A percentile compares a stretch with the other conserved stretches of the same genome.
phyloP scores from a whole-genome alignment of 2,113 vertebrate genomes.

The Charina bottae region DNA sequence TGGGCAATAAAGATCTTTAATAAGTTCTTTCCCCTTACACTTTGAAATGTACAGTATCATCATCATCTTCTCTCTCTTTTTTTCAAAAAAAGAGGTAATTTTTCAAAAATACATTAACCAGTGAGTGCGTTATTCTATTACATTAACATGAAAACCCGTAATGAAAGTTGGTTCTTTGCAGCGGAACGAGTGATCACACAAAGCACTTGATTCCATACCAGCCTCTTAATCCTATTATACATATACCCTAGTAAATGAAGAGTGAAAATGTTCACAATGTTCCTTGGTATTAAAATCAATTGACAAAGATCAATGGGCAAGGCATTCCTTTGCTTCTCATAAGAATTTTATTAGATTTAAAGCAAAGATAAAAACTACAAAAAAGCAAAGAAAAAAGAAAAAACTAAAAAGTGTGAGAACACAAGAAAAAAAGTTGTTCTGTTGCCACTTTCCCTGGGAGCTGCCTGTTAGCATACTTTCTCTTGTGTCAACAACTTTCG shows the following conservation, averaged over 20 bases:
- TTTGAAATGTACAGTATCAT: constrained; percentile 34
- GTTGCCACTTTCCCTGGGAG: no score
- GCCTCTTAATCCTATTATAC: constrained; percentile 10
- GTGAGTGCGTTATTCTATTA: constrained; percentile 20
- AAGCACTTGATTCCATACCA: not conserved
- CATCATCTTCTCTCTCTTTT: not conserved
- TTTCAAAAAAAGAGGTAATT: not conserved
- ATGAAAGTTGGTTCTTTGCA: constrained; percentile 2
- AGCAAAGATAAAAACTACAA: no score
- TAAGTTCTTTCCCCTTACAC: constrained; percentile 25
- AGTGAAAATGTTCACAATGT: constrained; percentile 7
- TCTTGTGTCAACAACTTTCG: no score
- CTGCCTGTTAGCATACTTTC: no score
- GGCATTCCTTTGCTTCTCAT: not conserved
- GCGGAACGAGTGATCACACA: not conserved
- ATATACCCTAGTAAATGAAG: constrained; percentile 26
- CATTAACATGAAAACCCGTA: constrained; percentile 37
- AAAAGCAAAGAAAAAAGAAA: no score
- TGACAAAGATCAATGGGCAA: not conserved
- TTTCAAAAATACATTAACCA: constrained; percentile 33
- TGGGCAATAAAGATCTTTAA: constrained; percentile 43
- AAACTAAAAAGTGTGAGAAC: no score
- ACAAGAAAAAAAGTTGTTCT: no score
- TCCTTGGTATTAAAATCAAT: not conserved
- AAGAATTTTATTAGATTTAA: no score